phyloP scores from a whole-genome alignment of 2,888 invertebrate genomes.

The Phalera bucephala region DNA sequence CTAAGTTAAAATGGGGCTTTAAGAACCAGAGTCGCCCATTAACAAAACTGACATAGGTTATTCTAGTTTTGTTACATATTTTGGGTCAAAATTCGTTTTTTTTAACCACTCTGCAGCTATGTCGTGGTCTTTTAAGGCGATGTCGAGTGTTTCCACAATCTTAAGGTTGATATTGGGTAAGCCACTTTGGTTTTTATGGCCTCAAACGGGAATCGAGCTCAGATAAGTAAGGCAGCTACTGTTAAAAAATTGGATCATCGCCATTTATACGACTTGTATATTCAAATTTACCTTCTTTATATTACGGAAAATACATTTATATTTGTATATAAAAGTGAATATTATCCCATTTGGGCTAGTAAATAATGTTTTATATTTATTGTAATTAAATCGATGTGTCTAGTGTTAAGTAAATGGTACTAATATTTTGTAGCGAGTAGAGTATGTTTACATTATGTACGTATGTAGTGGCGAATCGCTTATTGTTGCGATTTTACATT shows the following conservation, averaged over 20 bases:
- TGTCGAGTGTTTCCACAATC: no score
- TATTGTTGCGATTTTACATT: conserved; percentile 26
- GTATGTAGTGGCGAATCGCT: conserved; percentile 32
- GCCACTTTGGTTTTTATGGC: no score
- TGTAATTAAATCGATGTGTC: conserved; percentile 34
- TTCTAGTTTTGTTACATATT: no score
- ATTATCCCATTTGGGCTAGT: conserved; percentile 44
- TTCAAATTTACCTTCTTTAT: conserved; percentile 49
- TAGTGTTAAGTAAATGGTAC: conserved; percentile 49
- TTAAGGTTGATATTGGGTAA: no score
- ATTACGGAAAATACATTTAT: conserved; percentile 47
- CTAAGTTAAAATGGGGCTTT: neutral
- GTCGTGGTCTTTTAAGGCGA: no score
- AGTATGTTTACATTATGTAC: conserved; percentile 3
- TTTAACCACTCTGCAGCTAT: no score
- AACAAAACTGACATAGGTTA: no score
- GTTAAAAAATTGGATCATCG: conserved; percentile 44
- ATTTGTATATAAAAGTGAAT: conserved; percentile 56
- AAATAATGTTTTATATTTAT: conserved; percentile 48
- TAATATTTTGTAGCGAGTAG: conserved; percentile 49
- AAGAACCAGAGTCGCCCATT: no score
- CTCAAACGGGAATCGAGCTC: neutral
- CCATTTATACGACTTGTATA: conserved; percentile 43
- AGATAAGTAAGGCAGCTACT: conserved; percentile 36
- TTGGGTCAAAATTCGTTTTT: no score